Base-by-base conservation (phyloP, 2,888 invertebrate genomes). In the Drosophila peninsularis region DNA sequence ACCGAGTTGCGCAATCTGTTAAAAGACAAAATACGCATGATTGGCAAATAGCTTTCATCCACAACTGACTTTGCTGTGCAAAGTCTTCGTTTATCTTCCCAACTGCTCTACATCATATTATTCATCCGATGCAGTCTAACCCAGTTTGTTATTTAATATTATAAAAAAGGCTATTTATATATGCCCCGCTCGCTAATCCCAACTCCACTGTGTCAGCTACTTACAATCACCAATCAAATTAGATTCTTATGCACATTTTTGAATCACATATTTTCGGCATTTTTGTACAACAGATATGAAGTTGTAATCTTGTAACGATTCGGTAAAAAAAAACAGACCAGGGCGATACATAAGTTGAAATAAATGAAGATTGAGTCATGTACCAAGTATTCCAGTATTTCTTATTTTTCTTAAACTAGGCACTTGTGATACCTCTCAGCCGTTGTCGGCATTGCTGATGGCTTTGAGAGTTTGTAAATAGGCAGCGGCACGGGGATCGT, bases 11-110 rank as follows among this genome's bases (percentile, higher is more conserved):
- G 90, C 52, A 91, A 91, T 77, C 86, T 92, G 49, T 79, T 92
- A 45, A 92, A 92, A 73, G 92, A 92, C 75, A 92, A 92, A 90
- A 90, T 92, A 50, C 92, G 92, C 36, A 92, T 92, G 90, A 80
- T 91, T 60, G 89, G 90, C 77, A 92, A 92, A 82, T 92, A 90
- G 68, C 55, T 21, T 52, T 56, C 39, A 30, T 24, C 14, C 24
- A 21, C 4, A 11, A 24, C 17, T 4, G 71, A 61, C 67, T 85
- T 85, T 81, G 83, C 83, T 84, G 83, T 82, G 83, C 85, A 81
- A 82, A 84, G 77, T 66, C 62, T 44, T 41, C 34, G 36, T 52
- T 42, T 55, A 55, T 55, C 45, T 61, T 14, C 45, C 27, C 17
- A 52, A 37, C 30, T 65, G 30, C n/a, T 44, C 19, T 24, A 52